Evolutionary conservation across 35 echinoderm and acorn worm species (phyloP).

Genomic region (Apostichopus japonicus): DNA sequence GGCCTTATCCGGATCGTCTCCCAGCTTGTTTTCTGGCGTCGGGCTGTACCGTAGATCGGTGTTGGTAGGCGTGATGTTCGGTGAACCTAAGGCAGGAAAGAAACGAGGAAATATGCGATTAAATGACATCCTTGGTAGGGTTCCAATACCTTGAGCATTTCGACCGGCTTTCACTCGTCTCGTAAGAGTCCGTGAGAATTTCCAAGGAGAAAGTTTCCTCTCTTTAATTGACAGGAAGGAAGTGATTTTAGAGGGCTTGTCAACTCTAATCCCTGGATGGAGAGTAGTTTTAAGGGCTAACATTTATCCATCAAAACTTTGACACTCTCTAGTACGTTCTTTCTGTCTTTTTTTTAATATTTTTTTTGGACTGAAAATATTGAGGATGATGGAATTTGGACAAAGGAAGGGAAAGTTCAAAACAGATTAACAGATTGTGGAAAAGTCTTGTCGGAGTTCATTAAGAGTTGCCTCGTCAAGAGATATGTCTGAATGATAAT

Average conservation of each 20-base stretch:
- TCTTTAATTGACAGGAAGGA: not conserved
- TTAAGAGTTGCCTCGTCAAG: no score
- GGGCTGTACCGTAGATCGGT: conserved; percentile 7
- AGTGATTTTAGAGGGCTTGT: not conserved
- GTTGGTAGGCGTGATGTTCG: not conserved
- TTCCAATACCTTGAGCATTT: not conserved
- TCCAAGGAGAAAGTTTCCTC: not conserved
- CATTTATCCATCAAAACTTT: no score
- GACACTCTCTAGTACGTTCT: no score
- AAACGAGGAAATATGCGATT: not conserved
- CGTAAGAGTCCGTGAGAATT: not conserved
- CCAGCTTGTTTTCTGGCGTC: not conserved
- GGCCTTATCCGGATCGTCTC: not conserved
- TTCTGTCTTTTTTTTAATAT: no score
- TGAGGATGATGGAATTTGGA: no score
- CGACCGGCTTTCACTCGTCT: not conserved
- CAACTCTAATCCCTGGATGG: not conserved
- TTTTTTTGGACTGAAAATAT: no score
- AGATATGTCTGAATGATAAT: no score
- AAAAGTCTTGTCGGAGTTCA: no score
- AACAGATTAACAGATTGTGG: no score
- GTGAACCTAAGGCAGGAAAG: conserved; percentile 22
- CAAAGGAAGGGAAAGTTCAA: no score
- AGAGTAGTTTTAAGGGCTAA: no score
- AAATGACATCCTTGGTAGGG: not conserved